phyloP scores from a whole-genome alignment of 2,797 vertebrate species.

The Lagocephalus sceleratus region DNA sequence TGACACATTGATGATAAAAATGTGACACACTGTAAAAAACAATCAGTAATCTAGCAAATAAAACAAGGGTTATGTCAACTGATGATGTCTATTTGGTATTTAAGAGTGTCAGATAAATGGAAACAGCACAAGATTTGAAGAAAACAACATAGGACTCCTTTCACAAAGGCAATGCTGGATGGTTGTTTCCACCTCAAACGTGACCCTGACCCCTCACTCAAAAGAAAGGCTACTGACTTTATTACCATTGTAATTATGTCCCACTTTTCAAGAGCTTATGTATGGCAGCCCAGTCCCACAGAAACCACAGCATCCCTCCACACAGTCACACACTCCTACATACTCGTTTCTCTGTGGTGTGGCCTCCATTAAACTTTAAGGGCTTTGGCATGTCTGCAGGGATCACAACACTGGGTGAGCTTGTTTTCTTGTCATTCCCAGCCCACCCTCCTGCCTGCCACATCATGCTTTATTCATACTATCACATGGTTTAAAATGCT shows the following conservation, averaged over 20 bases:
- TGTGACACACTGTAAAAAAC: too few species aligned
- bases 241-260: slow-evolving; percentile 46
- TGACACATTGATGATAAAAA: too few species aligned
- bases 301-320: slow-evolving; percentile 42
- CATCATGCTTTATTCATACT: slow-evolving; percentile 72
- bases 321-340: slow-evolving; percentile 11
- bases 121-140: slow-evolving; percentile 51
- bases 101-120: background rate
- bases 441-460: slow-evolving; percentile 48
- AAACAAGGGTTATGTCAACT: too few species aligned
- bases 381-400: slow-evolving; percentile 46
- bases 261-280: slow-evolving; percentile 40
- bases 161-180: slow-evolving; percentile 50
- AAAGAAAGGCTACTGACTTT: slow-evolving; percentile 43
- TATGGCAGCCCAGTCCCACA: slow-evolving; percentile 19
- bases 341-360: slow-evolving; percentile 32
- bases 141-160: slow-evolving; percentile 41
- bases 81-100: too few species aligned
- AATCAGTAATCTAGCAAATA: too few species aligned
- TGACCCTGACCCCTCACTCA: slow-evolving; percentile 49
- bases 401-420: slow-evolving; percentile 64
- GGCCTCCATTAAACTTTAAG: slow-evolving; percentile 69
- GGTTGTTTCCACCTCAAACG: slow-evolving; percentile 39
- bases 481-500: slow-evolving; percentile 57
- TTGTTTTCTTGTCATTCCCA: slow-evolving; percentile 62